A percentile compares a stretch with the other conserved stretches of the same genome.
phyloP scores from a whole-genome alignment of 2,113 vertebrate species.

The Hippocampus zosterae region DNA sequence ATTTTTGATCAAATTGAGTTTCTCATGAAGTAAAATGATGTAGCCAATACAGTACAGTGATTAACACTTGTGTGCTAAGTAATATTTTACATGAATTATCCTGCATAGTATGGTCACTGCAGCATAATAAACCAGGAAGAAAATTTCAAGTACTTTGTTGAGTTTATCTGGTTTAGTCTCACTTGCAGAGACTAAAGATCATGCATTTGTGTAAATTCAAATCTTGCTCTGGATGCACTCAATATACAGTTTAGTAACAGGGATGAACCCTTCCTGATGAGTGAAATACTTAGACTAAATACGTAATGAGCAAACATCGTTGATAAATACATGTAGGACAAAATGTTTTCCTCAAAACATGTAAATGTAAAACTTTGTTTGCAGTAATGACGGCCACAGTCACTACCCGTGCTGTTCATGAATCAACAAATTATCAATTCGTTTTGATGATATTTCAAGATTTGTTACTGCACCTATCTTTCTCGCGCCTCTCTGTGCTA shows the following conservation, averaged over 20 bases:
- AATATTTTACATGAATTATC: too few relatives aligned
- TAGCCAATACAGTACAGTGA: too few relatives aligned
- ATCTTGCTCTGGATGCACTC: neutral
- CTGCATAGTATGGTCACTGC: neutral
- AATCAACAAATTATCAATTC: neutral
- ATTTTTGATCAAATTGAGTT: too few relatives aligned
- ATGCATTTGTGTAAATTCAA: neutral
- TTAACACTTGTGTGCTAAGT: too few relatives aligned
- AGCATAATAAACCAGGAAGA: too few relatives aligned
- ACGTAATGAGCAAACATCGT: neutral
- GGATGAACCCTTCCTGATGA: neutral
- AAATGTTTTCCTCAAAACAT: neutral
- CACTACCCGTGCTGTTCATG: neutral
- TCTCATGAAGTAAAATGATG: too few relatives aligned
- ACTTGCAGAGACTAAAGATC: too few relatives aligned
- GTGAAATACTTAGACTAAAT: neutral
- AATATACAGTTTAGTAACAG: neutral
- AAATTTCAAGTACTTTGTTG: neutral
- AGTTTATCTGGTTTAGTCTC: too few relatives aligned
- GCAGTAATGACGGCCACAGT: neutral
- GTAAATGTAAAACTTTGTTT: neutral
- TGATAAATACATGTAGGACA: neutral
- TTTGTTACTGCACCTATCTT: slow-evolving; percentile 42
- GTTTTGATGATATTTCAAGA: slow-evolving; percentile 39
- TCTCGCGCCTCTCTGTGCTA: slow-evolving; percentile 52